Base-by-base conservation (phyloP, 1,140 invertebrate genomes). In the Solenopsis fugax region DNA sequence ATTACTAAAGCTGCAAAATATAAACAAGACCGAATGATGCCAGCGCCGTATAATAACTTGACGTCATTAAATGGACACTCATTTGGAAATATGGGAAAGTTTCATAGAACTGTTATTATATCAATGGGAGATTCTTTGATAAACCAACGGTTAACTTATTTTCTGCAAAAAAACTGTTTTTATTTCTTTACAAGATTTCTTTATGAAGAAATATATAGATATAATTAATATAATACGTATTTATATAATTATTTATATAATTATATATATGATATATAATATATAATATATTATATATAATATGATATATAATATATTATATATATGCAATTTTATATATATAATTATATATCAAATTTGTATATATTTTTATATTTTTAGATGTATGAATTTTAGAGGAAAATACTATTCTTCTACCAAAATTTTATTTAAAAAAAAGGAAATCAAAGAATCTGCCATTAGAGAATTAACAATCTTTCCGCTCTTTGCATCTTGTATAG, bases 361-460 rank as follows among this genome's bases (percentile, higher is more conserved):
- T 29, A 41, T 41, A 41, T 69, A 69, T 48, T 29, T 50, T 50
- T 48, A 69, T 50, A 69, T 69, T 69, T 69, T 69, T 69, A 69
- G 0, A 69, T 16, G 6, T 7, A 1, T 69, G 0, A 16, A 48
- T 69, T 48, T 69, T 21, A 41, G 10, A 24, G 5, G 24, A 69
- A 69, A 50, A 16, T 67, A 60, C 2, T 60, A 45, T 67, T 67
- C 18, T 65, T 21, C 4, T 65, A 37, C 21, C 41, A 67, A 21
- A 45, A 41, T 67, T 67, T 45, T 24, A 72, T 52, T 29, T 18
- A 71, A 4, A 71, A 29, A 72, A 80, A 18, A 78, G 13, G 45
- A 80, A 76, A 37, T 37, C n/a, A 69, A 69, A 13, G 48, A 80
- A 69, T 80, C 29, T 69, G 7, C 4, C n/a, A 80, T 52, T 60